These are phyloP conservation scores for Euplexia lucipara DNA, from an alignment of 2,888 invertebrate genomes.

Conservation along the genomic window DNA sequence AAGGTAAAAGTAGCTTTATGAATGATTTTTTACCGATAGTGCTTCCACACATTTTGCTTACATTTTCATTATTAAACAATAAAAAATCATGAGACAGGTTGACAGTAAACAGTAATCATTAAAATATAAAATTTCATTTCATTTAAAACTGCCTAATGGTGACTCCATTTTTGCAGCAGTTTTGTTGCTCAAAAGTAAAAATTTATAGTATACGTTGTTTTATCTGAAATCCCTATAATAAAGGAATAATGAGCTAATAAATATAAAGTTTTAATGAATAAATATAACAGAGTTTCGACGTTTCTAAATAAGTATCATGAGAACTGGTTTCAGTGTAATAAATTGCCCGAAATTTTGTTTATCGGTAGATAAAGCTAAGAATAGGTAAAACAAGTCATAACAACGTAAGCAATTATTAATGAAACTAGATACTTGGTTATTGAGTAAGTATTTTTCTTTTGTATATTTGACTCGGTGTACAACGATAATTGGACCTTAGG, in stretches of 20 bases:
- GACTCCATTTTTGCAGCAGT: too few species aligned
- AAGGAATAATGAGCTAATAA: constrained; percentile 3
- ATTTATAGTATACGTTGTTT: constrained; percentile 16
- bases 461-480: too few species aligned
- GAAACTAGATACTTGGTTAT: not conserved
- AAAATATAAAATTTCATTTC: not conserved
- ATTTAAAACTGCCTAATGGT: not conserved
- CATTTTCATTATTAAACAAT: too few species aligned
- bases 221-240: constrained; percentile 14
- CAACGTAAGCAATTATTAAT: not conserved
- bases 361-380: too few species aligned
- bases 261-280: constrained; percentile 26
- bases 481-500: too few species aligned
- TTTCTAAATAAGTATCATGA: not conserved
- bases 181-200: too few species aligned
- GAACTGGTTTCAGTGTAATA: not conserved
- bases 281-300: constrained; percentile 14
- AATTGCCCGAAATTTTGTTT: not conserved
- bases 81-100: too few species aligned
- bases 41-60: too few species aligned
- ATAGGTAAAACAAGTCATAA: not conserved
- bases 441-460: too few species aligned
- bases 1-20: too few species aligned
- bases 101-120: not conserved
- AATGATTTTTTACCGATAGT: too few species aligned